Evolutionary conservation across 2,113 vertebrate genomes (phyloP).

Genomic region (Aptenodytes patagonicus): DNA sequence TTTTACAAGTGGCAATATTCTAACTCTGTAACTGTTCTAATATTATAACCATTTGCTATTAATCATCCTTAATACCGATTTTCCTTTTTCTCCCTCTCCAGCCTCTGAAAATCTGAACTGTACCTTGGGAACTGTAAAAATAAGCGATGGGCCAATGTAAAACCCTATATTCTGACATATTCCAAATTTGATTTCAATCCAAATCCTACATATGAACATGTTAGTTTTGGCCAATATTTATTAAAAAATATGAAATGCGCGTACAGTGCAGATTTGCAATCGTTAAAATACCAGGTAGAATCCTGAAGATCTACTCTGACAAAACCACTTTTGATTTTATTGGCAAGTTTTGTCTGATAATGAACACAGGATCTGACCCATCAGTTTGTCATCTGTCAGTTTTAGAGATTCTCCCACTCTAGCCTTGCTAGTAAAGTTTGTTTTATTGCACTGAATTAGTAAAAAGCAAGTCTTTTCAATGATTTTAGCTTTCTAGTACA

Average conservation of each 20-base stretch:
- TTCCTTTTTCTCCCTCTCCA: neutral
- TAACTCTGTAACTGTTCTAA: neutral
- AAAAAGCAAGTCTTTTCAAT: neutral
- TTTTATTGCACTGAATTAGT: neutral
- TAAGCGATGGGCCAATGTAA: neutral
- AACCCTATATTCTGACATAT: neutral
- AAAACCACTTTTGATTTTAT: neutral
- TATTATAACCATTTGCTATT: conserved; percentile 14
- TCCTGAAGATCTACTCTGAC: neutral
- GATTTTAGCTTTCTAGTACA: neutral
- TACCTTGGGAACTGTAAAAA: conserved; percentile 4
- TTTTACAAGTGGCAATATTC: conserved; percentile 36
- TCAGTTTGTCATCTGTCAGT: neutral
- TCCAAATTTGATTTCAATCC: neutral
- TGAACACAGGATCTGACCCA: neutral
- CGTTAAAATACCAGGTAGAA: neutral
- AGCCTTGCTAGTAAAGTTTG: neutral
- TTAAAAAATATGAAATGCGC: neutral
- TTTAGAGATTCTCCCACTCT: neutral
- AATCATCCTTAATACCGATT: neutral
- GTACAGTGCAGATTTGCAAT: neutral
- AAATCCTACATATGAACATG: neutral
- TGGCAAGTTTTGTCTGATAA: neutral
- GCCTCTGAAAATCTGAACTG: neutral
- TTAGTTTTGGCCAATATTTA: neutral